These are phyloP conservation scores for Ancistrus triradiatus DNA, from an alignment of 2,113 vertebrate species.

Conservation along the genomic window DNA sequence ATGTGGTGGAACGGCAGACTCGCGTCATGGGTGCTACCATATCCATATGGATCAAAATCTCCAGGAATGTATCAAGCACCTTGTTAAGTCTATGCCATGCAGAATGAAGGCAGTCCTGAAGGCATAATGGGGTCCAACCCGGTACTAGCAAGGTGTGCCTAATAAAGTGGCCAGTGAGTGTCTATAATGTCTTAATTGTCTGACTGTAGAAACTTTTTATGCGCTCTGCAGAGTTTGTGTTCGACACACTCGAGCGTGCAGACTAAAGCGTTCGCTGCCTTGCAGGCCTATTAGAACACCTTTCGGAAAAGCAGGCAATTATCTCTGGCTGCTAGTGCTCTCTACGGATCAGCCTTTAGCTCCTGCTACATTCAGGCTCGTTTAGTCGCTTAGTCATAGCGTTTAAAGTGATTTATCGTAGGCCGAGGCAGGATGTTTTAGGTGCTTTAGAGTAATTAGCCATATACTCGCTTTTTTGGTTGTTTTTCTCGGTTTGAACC, in stretches of 20 bases:
- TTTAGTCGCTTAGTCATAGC: constrained; percentile 33
- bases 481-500: constrained; percentile 20
- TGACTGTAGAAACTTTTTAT: background rate
- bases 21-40: too few relatives aligned
- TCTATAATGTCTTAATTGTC: too few relatives aligned
- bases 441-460: constrained; percentile 35
- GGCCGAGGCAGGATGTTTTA: constrained; percentile 33
- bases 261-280: constrained; percentile 24
- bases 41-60: too few relatives aligned
- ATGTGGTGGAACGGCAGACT: too few relatives aligned
- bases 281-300: constrained; percentile 34
- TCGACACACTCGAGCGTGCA: constrained; percentile 25
- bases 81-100: too few relatives aligned
- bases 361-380: constrained; percentile 23
- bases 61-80: too few relatives aligned
- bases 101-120: too few relatives aligned
- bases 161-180: too few relatives aligned
- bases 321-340: constrained; percentile 31
- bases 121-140: too few relatives aligned
- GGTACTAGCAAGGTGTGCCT: too few relatives aligned
- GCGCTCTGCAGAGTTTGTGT: constrained; percentile 13
- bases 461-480: constrained; percentile 23
- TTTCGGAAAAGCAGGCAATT: constrained; percentile 33
- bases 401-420: constrained; percentile 30
- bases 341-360: constrained; percentile 23